Evolutionary conservation across 1,140 invertebrate genomes (phyloP), one percentile per base, ranked within the genome.

Genomic region (Lucilia sericata): DNA sequence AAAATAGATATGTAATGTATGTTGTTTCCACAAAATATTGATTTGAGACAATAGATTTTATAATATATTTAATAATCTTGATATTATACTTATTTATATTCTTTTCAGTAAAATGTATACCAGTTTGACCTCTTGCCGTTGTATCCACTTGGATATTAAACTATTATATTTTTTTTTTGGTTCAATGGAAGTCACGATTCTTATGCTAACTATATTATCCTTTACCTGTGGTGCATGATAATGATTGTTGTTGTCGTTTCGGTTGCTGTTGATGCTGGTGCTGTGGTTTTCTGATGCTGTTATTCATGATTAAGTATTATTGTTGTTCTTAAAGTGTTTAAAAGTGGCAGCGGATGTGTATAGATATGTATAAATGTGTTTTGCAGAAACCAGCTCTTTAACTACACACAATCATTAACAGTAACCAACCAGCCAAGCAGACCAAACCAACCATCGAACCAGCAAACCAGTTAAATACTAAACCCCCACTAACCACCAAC

Each of bases 161-260:
- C 25, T n/a, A n/a, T n/a, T 51, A 51, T 51, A 2, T 36, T 3
- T 36, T 8, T 7, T 42, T 10, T 42, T 42, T 42, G 42, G 42
- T 42, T 42, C 42, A 42, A 10, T 42, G 55, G 14, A 70, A 21
- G 65, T 70, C 65, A 70, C 65, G 65, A 70, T 21, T 70, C 65
- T 21, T 21, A 70, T 70, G 65, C 65, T 70, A 10, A 70, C 65
- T 70, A 21, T 70, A 70, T 70, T 25, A 21, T 21, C 65, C 19
- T 70, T 70, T 70, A 70, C n/a, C 65, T 70, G 65, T 70, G 65
- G 65, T 70, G 19, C 65, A 70, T 70, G 65, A 70, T 70, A 70
- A 70, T 70, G 65, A 70, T 70, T 70, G 65, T 70, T 60, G 55
- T 60, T 70, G 65, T 25, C 65, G 10, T 70, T 70, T 70, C 5